Percentiles rank a stretch among this genome's conserved stretches.
phyloP scores from a whole-genome alignment of 2,888 invertebrate species.

The Cancer borealis region DNA sequence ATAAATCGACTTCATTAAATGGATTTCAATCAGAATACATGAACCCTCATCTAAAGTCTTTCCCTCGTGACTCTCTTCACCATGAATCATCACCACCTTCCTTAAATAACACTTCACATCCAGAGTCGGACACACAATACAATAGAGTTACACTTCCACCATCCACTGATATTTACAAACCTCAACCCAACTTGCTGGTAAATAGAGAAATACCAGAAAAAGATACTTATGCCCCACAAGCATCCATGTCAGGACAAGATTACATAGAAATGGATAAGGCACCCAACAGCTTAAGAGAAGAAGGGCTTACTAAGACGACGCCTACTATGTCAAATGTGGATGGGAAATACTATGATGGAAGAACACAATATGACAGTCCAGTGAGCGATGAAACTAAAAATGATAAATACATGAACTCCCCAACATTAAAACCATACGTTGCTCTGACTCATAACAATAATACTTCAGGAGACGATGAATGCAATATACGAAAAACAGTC shows the following conservation, averaged over 20 bases:
- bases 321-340: background rate
- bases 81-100: background rate
- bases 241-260: background rate
- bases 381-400: background rate
- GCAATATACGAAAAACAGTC: background rate
- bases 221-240: background rate
- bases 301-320: background rate
- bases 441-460: background rate
- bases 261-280: background rate
- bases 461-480: background rate
- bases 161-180: background rate
- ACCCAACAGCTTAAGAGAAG: background rate
- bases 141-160: background rate
- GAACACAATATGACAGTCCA: constrained; percentile 6
- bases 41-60: background rate
- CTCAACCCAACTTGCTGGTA: background rate
- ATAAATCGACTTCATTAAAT: background rate
- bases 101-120: background rate
- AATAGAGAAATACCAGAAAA: background rate
- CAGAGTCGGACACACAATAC: background rate
- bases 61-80: background rate
- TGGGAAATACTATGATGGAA: background rate
- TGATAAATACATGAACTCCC: background rate
- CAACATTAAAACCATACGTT: background rate
- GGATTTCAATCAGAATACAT: background rate